A percentile compares a stretch with the other conserved stretches of the same genome.
Evolutionary conservation across 1,140 invertebrate genomes (phyloP).

Genomic region (Procambarus virginalis): DNA sequence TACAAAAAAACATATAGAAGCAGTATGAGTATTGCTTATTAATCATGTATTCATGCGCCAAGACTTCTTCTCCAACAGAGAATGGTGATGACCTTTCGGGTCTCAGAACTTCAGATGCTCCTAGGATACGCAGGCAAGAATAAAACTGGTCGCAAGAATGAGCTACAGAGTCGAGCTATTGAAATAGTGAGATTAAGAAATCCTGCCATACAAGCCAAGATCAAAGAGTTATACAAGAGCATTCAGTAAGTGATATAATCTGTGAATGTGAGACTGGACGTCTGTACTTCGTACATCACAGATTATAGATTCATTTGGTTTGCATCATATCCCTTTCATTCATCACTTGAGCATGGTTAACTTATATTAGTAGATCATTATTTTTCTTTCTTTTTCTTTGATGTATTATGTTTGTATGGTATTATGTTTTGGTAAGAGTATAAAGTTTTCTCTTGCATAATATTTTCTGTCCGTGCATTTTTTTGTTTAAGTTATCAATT

Average conservation of each 20-base stretch:
- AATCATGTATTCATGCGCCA: not conserved
- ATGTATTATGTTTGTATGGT: too few relatives aligned
- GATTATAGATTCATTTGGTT: not conserved
- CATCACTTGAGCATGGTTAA: too few relatives aligned
- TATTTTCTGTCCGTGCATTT: too few relatives aligned
- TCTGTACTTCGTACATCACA: not conserved
- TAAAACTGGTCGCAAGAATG: slow-evolving; percentile 89
- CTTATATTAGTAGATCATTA: too few relatives aligned
- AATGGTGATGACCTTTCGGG: slow-evolving; percentile 88
- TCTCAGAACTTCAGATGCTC: slow-evolving; percentile 89
- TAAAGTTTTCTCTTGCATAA: too few relatives aligned
- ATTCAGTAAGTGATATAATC: slow-evolving; percentile 63
- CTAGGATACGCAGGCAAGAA: slow-evolving; percentile 89
- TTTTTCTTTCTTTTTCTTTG: too few relatives aligned
- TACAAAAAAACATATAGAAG: too few relatives aligned
- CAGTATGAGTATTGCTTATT: not conserved
- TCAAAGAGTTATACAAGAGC: slow-evolving; percentile 84
- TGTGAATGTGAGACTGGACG: not conserved
- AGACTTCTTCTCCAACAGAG: slow-evolving; percentile 35
- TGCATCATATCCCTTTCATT: too few relatives aligned
- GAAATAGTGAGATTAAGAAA: slow-evolving; percentile 84
- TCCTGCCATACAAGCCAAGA: slow-evolving; percentile 84
- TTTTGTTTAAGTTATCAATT: too few relatives aligned
- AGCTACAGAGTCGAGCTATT: slow-evolving; percentile 86
- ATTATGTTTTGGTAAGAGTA: too few relatives aligned